Conservation (phyloP, 2,797 vertebrate genomes). For the Paedocypris micromegethes region DNA sequence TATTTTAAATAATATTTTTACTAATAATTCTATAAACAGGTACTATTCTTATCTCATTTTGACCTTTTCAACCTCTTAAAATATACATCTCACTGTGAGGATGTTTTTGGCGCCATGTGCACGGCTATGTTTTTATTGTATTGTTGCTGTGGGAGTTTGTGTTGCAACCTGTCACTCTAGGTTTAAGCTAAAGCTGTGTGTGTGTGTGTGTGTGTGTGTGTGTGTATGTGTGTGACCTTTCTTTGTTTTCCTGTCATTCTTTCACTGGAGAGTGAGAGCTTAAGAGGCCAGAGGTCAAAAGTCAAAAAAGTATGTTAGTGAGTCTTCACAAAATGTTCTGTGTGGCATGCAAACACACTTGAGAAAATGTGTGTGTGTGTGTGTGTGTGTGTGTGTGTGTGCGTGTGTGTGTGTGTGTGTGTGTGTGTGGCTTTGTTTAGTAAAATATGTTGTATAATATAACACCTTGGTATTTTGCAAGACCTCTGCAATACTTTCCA, state of each 20-base stretch:
- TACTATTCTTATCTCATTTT: too few relatives aligned
- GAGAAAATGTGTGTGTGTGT: not conserved
- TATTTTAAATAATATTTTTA: too few relatives aligned
- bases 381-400: constrained; percentile 10
- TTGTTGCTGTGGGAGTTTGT: not conserved
- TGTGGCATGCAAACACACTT: too few relatives aligned
- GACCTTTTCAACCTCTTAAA: not conserved
- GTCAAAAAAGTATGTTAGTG: constrained; percentile 5
- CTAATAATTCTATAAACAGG: too few relatives aligned
- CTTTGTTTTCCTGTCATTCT: constrained; percentile 33
- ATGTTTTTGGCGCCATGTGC: not conserved
- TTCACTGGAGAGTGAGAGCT: constrained; percentile 15
- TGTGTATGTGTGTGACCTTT: constrained; percentile 15
- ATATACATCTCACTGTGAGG: not conserved
- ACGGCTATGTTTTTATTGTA: constrained; percentile 5
- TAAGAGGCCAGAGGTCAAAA: constrained; percentile 5
- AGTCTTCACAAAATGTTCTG: not conserved
- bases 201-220: not conserved
- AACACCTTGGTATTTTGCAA: too few relatives aligned
- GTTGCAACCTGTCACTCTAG: constrained; percentile 28
- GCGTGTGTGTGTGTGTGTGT: constrained; percentile 4
- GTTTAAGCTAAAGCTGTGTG: not conserved
- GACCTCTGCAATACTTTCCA: not conserved
- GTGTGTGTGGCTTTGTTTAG: constrained; percentile 8
- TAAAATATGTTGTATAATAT: too few relatives aligned